Evolutionary conservation across 2,888 invertebrate genomes (phyloP), one percentile per base, ranked within the genome.

Genomic region (Lomographa bimaculata): DNA sequence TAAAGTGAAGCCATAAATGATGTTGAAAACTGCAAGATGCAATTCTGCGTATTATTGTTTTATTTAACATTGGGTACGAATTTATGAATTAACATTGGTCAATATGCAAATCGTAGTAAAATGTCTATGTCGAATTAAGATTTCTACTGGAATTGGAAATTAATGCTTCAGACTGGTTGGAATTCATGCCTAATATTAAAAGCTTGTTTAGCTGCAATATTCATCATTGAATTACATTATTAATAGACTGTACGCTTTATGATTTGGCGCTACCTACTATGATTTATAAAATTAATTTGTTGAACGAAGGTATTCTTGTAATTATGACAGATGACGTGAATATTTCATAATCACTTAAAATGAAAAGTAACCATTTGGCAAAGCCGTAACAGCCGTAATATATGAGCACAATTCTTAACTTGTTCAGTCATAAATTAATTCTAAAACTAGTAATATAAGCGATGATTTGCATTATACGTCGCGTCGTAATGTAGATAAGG

Each of bases 41-140:
- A 29, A 44, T 32, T 37, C 19, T 20, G 38, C 18, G 18, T 28
- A 41, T 38, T 33, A 16, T 29, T 17, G 24, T 30, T 25, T 9
- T 17, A 27, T 30, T 25, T 9, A 23, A 16, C 7, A 28, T 23
- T 33, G 11, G 7, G 52, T 45, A 49, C 28, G 43, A 42, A 45
- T 57, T 48, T 36, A 37, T 29, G 36, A 44, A 35, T 29, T 29
- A 40, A 50, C 50, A 42, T 64, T 51, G 50, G 52, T 30, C 48
- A 57, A 43, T 40, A 51, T 54, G 43, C 27, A 46, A 54, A 59
- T 57, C 36, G 34, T 38, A 35, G 30, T 33, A 46, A 46, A 52
- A 47, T 54, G 47, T 20, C 32, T 29, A 45, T 45, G 28, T 41
- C 21, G 43, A 39, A 41, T 45, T 38, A 10, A 17, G 11, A 33